Percentiles rank a stretch among this genome's conserved stretches.
Evolutionary conservation across 2,888 invertebrate genomes (phyloP).

Genomic region (Plebejus melissa): DNA sequence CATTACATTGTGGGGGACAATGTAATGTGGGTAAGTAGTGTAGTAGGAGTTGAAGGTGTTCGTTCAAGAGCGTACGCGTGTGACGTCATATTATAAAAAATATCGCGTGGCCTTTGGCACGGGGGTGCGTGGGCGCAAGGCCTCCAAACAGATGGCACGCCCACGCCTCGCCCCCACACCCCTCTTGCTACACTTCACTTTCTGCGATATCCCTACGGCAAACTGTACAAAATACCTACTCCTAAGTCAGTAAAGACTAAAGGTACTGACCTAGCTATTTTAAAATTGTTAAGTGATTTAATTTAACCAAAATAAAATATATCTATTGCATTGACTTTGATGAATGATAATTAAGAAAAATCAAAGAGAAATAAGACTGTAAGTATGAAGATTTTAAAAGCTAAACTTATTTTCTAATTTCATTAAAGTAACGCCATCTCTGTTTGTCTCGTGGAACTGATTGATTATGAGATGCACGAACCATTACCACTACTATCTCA

Average conservation of each 20-base stretch:
- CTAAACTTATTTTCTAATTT: not conserved
- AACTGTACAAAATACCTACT: not conserved
- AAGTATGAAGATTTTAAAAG: not conserved
- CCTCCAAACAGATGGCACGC: slow-evolving; percentile 56
- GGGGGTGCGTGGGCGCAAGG: slow-evolving; percentile 55
- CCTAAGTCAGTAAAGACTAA: not conserved
- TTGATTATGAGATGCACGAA: not conserved
- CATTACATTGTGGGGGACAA: too few relatives aligned
- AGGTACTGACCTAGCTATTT: too few relatives aligned
- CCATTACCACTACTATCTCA: not conserved
- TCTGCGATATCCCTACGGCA: slow-evolving; percentile 15
- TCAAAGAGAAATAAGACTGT: too few relatives aligned
- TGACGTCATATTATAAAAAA: slow-evolving; percentile 33
- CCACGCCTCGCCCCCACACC: slow-evolving; percentile 54
- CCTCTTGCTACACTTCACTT: slow-evolving; percentile 41
- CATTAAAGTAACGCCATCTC: slow-evolving; percentile 29
- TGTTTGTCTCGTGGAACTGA: not conserved
- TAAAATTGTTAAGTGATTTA: too few relatives aligned
- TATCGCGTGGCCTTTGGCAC: slow-evolving; percentile 44
- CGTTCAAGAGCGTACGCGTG: slow-evolving; percentile 30
- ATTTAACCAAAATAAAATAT: too few relatives aligned
- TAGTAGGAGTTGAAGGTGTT: slow-evolving; percentile 11
- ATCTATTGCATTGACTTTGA: not conserved
- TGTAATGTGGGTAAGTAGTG: slow-evolving; percentile 6
- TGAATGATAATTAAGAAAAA: too few relatives aligned